Evolutionary conservation across 2,888 invertebrate genomes (phyloP).

Genomic region (Elmis aenea): DNA sequence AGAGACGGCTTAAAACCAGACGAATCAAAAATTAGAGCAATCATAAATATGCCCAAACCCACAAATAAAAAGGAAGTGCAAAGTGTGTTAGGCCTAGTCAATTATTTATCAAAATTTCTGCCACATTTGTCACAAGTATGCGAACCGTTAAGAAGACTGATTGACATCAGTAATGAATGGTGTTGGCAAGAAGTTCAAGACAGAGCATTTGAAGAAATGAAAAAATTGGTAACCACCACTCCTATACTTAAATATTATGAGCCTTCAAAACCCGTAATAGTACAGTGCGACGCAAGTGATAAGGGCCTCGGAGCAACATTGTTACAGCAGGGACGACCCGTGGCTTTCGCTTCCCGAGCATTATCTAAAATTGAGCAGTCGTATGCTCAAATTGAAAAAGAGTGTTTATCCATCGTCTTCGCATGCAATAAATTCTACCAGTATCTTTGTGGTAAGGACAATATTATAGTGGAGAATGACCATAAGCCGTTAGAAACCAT

Average conservation of each 20-base stretch:
- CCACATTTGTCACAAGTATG: constrained; percentile 5
- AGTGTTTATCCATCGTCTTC: constrained; percentile 7
- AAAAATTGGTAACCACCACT: neutral
- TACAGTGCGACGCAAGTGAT: constrained; percentile 1
- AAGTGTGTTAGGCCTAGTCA: constrained; percentile 6
- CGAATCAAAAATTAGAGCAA: constrained; percentile 1
- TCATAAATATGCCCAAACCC: constrained; percentile 1
- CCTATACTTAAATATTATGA: constrained; percentile 1
- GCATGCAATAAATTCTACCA: too few relatives aligned
- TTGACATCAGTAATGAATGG: constrained; percentile 3
- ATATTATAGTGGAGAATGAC: too few relatives aligned
- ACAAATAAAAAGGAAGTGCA: constrained; percentile 9
- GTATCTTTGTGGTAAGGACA: too few relatives aligned
- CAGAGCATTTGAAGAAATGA: constrained; percentile 1
- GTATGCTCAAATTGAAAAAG: constrained; percentile 14
- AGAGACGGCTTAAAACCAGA: constrained; percentile 1
- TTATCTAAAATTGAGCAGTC: constrained; percentile 6
- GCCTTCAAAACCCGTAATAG: constrained; percentile 2
- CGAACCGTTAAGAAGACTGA: constrained; percentile 1
- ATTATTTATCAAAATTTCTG: constrained; percentile 9
- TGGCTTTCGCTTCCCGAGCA: constrained; percentile 7
- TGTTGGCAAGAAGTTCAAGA: neutral
- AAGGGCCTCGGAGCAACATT: constrained; percentile 1
- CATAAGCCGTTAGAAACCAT: too few relatives aligned
- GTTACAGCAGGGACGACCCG: constrained; percentile 2